Evolutionary conservation across 2,113 vertebrate genomes (phyloP).

Genomic region (Panthera uncia): DNA sequence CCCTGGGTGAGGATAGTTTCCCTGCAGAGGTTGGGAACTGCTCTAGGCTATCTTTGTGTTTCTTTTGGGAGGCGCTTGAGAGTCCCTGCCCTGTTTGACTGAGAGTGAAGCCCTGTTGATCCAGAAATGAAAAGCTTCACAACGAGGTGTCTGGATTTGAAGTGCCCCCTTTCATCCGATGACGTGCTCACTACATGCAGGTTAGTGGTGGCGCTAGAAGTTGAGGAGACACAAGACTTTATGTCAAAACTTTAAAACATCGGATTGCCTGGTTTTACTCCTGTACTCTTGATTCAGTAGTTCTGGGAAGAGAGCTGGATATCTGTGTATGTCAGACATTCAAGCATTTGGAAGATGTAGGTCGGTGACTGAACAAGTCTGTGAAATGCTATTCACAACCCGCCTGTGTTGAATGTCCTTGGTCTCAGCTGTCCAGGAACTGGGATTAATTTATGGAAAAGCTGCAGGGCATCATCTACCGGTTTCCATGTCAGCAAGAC

Average conservation of each 20-base stretch:
- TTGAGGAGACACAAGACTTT: neutral
- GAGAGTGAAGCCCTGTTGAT: neutral
- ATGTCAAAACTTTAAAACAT: neutral
- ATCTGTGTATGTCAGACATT: neutral
- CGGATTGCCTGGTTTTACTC: neutral
- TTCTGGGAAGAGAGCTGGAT: neutral
- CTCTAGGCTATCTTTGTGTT: neutral
- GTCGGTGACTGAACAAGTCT: neutral
- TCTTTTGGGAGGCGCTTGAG: neutral
- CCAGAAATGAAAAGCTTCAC: neutral
- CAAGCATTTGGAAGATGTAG: neutral
- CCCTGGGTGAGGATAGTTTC: conserved; percentile 22
- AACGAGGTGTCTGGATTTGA: neutral
- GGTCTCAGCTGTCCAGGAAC: neutral
- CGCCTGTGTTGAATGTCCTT: neutral
- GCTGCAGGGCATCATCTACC: neutral
- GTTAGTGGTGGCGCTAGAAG: neutral
- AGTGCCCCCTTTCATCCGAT: neutral
- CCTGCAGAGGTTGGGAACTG: neutral
- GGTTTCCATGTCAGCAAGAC: neutral
- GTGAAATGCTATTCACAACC: neutral
- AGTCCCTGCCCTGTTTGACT: neutral
- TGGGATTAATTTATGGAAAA: neutral
- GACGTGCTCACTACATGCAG: neutral
- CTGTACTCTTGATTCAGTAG: neutral